A percentile compares a stretch with the other conserved stretches of the same genome.
These are phyloP conservation scores for Diarsia brunnea DNA, from an alignment of 2,888 invertebrate species.

Conservation along the genomic window DNA sequence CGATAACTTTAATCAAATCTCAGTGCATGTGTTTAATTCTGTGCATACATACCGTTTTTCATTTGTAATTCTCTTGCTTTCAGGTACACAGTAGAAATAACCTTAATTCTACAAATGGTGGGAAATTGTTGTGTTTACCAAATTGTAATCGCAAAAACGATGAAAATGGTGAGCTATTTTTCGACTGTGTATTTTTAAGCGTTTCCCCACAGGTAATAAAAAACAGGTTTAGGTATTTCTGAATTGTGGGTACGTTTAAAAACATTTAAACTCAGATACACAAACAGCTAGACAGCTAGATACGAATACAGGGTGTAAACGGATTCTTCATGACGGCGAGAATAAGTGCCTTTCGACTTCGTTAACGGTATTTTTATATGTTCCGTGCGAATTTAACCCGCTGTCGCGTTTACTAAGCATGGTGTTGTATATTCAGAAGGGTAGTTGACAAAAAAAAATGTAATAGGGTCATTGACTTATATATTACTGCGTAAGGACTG, in stretches of 20 bases:
- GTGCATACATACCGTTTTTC: background rate
- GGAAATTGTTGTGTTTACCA: conserved; percentile 82
- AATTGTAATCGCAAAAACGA: conserved; percentile 80
- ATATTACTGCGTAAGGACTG: too few relatives aligned
- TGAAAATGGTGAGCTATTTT: conserved; percentile 74
- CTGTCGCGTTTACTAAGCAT: too few relatives aligned
- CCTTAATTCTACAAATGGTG: conserved; percentile 76
- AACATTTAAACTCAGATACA: background rate
- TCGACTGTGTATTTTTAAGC: background rate
- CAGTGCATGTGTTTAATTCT: background rate
- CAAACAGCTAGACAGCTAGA: background rate
- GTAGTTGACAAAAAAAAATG: too few relatives aligned
- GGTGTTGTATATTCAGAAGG: too few relatives aligned
- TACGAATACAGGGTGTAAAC: background rate
- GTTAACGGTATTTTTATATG: too few relatives aligned
- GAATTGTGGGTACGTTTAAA: background rate
- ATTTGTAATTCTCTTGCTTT: conserved; percentile 49
- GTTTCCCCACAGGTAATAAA: background rate
- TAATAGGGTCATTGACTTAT: too few relatives aligned
- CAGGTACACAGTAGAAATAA: conserved; percentile 79
- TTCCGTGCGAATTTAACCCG: too few relatives aligned
- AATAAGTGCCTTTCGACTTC: too few relatives aligned
- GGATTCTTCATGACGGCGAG: too few relatives aligned
- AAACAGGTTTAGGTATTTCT: too few relatives aligned
- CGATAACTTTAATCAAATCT: too few relatives aligned